A percentile compares a stretch with the other conserved stretches of the same genome.
Conservation (phyloP, 1,140 invertebrate genomes). For the Halyomorpha halys region DNA sequence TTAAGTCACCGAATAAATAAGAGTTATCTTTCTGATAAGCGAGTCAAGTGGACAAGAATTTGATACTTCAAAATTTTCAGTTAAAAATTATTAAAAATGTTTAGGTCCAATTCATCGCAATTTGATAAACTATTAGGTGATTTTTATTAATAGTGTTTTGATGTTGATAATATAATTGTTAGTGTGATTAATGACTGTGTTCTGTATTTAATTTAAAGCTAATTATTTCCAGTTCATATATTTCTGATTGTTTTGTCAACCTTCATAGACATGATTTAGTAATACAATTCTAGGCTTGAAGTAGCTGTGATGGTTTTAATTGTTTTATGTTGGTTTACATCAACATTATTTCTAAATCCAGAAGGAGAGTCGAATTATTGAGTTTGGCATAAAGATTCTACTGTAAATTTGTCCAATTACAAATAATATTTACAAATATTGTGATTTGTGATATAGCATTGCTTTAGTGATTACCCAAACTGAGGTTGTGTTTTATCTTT, state of each 20-base stretch:
- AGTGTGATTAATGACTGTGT: not conserved
- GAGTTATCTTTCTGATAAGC: not conserved
- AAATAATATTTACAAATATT: too few species aligned
- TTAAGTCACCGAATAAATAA: not conserved
- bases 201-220: not conserved
- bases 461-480: too few species aligned
- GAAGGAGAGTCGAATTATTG: too few species aligned
- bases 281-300: too few species aligned
- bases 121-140: constrained; percentile 16
- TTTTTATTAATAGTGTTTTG: not conserved
- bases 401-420: too few species aligned
- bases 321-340: too few species aligned
- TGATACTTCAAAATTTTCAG: constrained; percentile 1
- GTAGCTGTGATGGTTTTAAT: too few species aligned
- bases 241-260: not conserved
- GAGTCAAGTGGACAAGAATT: not conserved
- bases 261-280: too few species aligned
- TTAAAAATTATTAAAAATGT: constrained; percentile 2
- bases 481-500: too few species aligned
- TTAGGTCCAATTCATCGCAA: not conserved
- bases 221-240: not conserved
- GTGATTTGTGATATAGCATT: too few species aligned
- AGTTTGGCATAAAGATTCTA: too few species aligned
- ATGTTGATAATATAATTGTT: not conserved
- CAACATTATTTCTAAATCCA: too few species aligned